Percentiles rank a stretch among this genome's conserved stretches.
phyloP scores from a whole-genome alignment of 2,888 invertebrate species.

The Apamea monoglypha region DNA sequence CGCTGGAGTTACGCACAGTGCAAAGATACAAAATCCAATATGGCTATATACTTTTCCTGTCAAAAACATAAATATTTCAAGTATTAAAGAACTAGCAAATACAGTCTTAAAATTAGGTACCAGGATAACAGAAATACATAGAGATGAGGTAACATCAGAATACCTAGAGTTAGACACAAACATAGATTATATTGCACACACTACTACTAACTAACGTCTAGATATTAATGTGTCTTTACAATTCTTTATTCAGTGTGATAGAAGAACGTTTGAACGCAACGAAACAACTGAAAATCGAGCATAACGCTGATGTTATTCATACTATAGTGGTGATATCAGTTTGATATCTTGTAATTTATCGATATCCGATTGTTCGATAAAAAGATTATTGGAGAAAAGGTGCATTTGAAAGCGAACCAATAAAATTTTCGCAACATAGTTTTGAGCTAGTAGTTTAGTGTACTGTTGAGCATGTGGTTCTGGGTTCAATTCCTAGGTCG shows the following conservation, averaged over 20 bases:
- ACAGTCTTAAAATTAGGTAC: not conserved
- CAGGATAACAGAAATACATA: slow-evolving; percentile 3
- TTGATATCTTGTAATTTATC: slow-evolving; percentile 1
- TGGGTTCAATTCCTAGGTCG: not conserved
- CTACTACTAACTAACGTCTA: slow-evolving; percentile 40
- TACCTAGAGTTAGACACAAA: slow-evolving; percentile 43
- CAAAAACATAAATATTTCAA: not conserved
- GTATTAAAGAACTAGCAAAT: not conserved
- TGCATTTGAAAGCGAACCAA: not conserved
- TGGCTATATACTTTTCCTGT: not conserved
- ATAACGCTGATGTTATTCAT: not conserved
- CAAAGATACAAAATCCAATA: not conserved
- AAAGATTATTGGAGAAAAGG: not conserved
- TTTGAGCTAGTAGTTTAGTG: not conserved
- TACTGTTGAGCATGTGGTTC: not conserved
- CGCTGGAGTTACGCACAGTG: not conserved
- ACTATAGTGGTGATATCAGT: slow-evolving; percentile 15
- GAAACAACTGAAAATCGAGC: slow-evolving; percentile 2
- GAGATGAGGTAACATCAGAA: slow-evolving; percentile 21
- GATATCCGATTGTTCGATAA: not conserved
- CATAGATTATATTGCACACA: slow-evolving; percentile 58
- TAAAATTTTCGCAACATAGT: not conserved
- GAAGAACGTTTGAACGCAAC: not conserved
- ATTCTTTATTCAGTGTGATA: slow-evolving; percentile 6
- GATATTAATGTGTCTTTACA: slow-evolving; percentile 28